Evolutionary conservation across 2,113 vertebrate genomes (phyloP).

Genomic region (Psittacula cyanocephala): DNA sequence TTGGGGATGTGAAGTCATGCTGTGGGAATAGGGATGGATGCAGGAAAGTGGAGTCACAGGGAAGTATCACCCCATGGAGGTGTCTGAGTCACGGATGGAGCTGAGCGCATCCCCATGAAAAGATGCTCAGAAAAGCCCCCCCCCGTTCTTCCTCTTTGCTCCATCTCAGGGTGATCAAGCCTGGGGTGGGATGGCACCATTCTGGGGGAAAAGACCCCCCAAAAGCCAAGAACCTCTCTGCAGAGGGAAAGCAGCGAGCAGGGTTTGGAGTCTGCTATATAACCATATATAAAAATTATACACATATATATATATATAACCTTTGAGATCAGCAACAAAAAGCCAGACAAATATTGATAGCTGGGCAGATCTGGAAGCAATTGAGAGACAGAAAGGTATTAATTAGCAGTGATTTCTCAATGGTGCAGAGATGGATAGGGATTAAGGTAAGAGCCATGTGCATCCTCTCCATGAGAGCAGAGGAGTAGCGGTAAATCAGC

Average conservation of each 20-base stretch:
- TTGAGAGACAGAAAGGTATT: slow-evolving; percentile 56
- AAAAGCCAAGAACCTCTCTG: neutral
- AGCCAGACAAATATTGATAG: neutral
- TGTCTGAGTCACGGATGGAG: neutral
- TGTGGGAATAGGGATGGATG: neutral
- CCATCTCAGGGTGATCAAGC: fast-evolving
- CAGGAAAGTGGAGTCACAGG: fast-evolving
- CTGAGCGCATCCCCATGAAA: neutral
- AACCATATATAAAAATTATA: neutral
- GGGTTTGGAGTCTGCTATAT: neutral
- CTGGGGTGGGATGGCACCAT: fast-evolving
- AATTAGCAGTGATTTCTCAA: slow-evolving; percentile 68
- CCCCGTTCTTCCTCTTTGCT: fast-evolving
- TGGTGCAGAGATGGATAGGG: slow-evolving; percentile 57
- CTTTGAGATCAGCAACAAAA: neutral
- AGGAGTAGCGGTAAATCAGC: slow-evolving; percentile 61
- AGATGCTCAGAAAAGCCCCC: neutral
- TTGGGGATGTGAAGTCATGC: fast-evolving
- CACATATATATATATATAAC: too few relatives aligned
- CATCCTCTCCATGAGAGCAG: slow-evolving; percentile 8
- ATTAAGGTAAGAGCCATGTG: slow-evolving; percentile 50
- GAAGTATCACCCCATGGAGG: neutral
- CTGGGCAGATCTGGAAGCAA: neutral
- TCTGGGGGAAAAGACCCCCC: neutral
- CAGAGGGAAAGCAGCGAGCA: fast-evolving